phyloP scores from a whole-genome alignment of 1,140 invertebrate species.

The Caenorhabditis brenneri region DNA sequence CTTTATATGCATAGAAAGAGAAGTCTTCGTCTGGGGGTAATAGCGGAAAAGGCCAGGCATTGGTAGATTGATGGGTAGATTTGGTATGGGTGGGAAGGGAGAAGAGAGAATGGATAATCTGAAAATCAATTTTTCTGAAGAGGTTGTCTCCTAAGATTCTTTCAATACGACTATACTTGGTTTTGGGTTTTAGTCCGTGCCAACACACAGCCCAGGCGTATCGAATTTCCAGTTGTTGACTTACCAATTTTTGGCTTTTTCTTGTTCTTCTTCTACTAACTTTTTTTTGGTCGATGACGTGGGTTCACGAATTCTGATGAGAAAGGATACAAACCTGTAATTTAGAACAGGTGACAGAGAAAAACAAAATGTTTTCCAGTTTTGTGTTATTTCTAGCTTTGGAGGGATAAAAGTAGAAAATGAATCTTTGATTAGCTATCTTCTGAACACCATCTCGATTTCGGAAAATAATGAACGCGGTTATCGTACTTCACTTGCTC shows the following conservation, averaged over 20 bases:
- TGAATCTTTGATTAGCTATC: no score
- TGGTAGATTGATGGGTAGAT: slow-evolving; percentile 38
- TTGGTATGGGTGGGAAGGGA: neutral
- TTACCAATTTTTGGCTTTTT: neutral
- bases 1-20: slow-evolving; percentile 16
- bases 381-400: no score
- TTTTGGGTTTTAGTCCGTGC: neutral
- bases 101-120: neutral
- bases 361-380: no score
- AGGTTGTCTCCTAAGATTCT: no score
- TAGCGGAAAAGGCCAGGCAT: neutral
- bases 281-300: neutral
- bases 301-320: neutral
- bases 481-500: no score
- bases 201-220: neutral
- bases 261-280: neutral
- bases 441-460: no score
- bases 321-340: no score
- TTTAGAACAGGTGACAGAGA: no score
- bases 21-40: neutral
- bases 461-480: no score
- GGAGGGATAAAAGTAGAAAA: no score
- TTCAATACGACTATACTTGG: neutral
- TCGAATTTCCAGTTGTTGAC: slow-evolving; percentile 29
- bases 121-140: slow-evolving; percentile 16